A percentile compares a stretch with the other conserved stretches of the same genome.
Evolutionary conservation across 2,888 invertebrate species (phyloP).

Genomic region (Nasonovia ribisnigri): DNA sequence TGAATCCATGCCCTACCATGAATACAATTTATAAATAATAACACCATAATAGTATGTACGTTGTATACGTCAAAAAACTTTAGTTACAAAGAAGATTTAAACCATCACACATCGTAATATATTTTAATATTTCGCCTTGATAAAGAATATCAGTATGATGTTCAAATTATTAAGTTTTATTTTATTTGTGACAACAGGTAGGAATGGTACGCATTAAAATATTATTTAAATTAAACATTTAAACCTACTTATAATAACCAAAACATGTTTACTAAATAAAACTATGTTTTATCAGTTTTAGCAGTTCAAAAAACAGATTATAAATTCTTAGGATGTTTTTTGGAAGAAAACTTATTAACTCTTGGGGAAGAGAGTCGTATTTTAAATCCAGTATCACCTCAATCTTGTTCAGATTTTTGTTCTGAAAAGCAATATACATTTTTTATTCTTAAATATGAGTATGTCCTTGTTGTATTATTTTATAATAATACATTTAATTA

Average conservation of each 20-base stretch:
- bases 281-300: background rate
- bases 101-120: background rate
- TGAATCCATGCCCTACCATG: background rate
- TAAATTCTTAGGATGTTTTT: conserved; percentile 50
- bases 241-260: background rate
- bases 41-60: background rate
- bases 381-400: conserved; percentile 31
- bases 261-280: background rate
- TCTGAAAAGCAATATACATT: conserved; percentile 39
- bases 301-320: background rate
- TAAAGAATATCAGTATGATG: background rate
- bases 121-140: background rate
- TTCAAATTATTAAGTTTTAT: background rate
- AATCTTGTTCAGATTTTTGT: conserved; percentile 51
- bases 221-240: background rate
- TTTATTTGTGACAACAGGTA: conserved; percentile 29
- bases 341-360: conserved; percentile 51
- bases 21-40: background rate
- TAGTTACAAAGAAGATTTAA: background rate
- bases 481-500: no score
- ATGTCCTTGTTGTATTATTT: conserved; percentile 1
- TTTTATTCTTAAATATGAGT: conserved; percentile 50
- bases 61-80: background rate
- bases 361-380: conserved; percentile 32
- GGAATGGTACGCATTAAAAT: background rate